phyloP scores from a whole-genome alignment of 1,140 invertebrate species.

The Drosophila sp. region DNA sequence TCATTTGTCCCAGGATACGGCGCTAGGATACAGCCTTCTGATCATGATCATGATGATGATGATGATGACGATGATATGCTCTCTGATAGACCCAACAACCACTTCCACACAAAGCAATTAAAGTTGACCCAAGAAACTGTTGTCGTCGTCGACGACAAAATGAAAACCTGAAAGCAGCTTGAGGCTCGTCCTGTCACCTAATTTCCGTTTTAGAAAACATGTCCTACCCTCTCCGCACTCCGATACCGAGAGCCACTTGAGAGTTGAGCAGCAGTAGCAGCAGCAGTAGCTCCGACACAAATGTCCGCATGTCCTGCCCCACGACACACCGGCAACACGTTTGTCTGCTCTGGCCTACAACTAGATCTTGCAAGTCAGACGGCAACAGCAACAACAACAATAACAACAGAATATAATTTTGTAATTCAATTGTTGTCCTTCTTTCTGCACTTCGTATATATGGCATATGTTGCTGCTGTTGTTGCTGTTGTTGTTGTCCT shows the following conservation, averaged over 20 bases:
- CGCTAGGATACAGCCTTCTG: conserved; percentile 32
- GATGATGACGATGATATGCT: conserved; percentile 24
- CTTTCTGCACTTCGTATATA: conserved; percentile 43
- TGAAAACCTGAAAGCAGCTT: conserved; percentile 40
- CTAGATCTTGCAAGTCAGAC: conserved; percentile 60
- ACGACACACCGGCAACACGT: conserved; percentile 11
- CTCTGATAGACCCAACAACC: conserved; percentile 32
- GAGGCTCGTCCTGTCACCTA: conserved; percentile 73
- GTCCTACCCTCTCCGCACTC: conserved; percentile 43
- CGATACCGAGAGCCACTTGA: conserved; percentile 56
- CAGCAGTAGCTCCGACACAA: not conserved
- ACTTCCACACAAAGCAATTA: conserved; percentile 59
- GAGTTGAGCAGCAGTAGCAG: conserved; percentile 16
- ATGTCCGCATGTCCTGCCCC: conserved; percentile 31
- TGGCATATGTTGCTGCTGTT: conserved; percentile 28
- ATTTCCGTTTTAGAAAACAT: conserved; percentile 77
- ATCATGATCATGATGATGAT: conserved; percentile 12
- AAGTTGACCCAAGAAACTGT: conserved; percentile 72
- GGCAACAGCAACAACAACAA: conserved; percentile 19
- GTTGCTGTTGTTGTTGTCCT: conserved; percentile 36
- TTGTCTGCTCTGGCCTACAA: conserved; percentile 41
- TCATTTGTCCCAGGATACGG: conserved; percentile 31
- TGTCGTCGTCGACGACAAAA: conserved; percentile 44
- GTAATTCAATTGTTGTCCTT: conserved; percentile 77
- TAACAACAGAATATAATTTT: conserved; percentile 64